Evolutionary conservation across 2,113 vertebrate species (phyloP).

Genomic region (Centropus bengalensis): DNA sequence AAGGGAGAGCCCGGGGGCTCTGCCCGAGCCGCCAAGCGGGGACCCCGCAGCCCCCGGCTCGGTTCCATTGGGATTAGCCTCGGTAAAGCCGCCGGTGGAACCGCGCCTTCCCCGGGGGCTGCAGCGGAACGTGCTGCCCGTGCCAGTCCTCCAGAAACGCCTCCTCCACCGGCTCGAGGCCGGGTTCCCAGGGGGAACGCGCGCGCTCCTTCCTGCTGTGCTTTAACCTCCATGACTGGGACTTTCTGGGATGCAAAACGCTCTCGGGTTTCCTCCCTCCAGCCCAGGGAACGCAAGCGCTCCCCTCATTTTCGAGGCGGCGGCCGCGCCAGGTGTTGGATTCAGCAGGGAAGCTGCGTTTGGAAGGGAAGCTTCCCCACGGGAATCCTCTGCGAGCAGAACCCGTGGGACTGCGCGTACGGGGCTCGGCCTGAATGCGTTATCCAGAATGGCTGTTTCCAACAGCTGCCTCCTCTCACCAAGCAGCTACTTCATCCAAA

Average conservation of each 20-base stretch:
- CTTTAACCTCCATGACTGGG: fast-evolving
- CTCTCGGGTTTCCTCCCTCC: neutral
- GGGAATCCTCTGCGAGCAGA: neutral
- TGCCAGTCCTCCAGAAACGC: neutral
- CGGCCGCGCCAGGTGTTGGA: neutral
- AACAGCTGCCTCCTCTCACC: neutral
- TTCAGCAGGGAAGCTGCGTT: neutral
- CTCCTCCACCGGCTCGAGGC: neutral
- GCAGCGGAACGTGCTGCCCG: neutral
- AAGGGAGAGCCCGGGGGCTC: too few species aligned
- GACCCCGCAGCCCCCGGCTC: too few species aligned
- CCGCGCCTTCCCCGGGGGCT: neutral
- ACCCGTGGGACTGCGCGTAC: neutral
- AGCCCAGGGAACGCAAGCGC: neutral
- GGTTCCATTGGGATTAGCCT: neutral
- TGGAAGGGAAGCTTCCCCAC: neutral
- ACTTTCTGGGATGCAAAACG: neutral
- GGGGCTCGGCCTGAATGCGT: neutral
- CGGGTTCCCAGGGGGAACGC: neutral
- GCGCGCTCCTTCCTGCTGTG: neutral
- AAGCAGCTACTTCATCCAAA: neutral
- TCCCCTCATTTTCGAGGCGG: neutral
- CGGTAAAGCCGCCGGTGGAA: fast-evolving
- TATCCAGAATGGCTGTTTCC: neutral
- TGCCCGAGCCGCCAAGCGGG: too few species aligned